phyloP scores from a whole-genome alignment of 2,888 invertebrate genomes.

The Lasiommata megera region DNA sequence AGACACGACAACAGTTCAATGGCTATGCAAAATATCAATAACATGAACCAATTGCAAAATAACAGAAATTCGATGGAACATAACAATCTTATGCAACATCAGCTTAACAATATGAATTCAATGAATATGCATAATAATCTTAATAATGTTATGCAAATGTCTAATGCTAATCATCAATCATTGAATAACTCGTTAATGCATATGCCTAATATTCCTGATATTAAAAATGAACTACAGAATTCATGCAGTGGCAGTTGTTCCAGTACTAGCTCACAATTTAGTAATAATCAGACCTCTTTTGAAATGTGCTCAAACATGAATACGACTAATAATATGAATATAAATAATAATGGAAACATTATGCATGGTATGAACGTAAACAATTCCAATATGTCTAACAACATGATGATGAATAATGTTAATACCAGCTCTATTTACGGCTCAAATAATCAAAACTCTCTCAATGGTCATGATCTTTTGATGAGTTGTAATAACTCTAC shows the following conservation, averaged over 20 bases:
- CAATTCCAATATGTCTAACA: constrained; percentile 60
- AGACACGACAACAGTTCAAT: constrained; percentile 69
- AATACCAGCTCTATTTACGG: constrained; percentile 63
- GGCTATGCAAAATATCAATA: constrained; percentile 65
- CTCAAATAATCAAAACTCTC: constrained; percentile 52
- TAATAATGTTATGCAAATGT: constrained; percentile 65
- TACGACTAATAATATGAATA: constrained; percentile 56
- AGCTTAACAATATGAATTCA: constrained; percentile 60
- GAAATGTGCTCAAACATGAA: constrained; percentile 69
- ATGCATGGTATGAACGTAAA: constrained; percentile 67
- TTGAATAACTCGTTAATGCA: constrained; percentile 70
- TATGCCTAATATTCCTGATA: constrained; percentile 70
- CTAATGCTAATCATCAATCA: constrained; percentile 61
- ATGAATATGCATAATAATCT: constrained; percentile 67
- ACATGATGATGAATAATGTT: constrained; percentile 67
- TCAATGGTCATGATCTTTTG: constrained; percentile 65
- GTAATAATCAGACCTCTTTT: constrained; percentile 60
- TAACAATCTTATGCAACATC: constrained; percentile 69
- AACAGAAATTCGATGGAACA: constrained; percentile 69
- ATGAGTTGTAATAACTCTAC: constrained; percentile 67
- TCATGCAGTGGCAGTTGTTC: constrained; percentile 72
- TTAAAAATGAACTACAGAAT: constrained; percentile 73
- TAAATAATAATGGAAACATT: constrained; percentile 57
- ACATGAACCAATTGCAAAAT: constrained; percentile 69
- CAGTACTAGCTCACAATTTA: constrained; percentile 59